These are phyloP conservation scores for Parelbella ahira DNA, from an alignment of 2,888 invertebrate genomes.

Conservation along the genomic window DNA sequence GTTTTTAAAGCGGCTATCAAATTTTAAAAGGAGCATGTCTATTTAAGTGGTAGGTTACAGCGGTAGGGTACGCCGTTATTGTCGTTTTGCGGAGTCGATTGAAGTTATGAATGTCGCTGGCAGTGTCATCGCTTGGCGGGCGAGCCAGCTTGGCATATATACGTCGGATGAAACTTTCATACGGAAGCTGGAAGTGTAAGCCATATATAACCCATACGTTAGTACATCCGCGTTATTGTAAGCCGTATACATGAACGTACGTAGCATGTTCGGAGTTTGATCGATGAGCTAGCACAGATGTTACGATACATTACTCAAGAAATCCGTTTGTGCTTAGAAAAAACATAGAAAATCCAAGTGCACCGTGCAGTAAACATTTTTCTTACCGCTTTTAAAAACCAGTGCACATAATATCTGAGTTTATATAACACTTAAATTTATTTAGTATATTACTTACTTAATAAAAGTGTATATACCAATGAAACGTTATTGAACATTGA, in stretches of 20 bases:
- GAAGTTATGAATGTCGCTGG: slow-evolving; percentile 35
- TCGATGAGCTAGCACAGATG: slow-evolving; percentile 61
- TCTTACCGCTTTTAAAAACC: too few species aligned
- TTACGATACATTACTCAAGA: slow-evolving; percentile 48
- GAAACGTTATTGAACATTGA: too few species aligned
- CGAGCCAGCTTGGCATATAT: slow-evolving; percentile 42
- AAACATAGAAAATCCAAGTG: too few species aligned
- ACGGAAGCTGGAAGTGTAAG: slow-evolving; percentile 34
- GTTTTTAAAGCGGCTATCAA: slow-evolving; percentile 7
- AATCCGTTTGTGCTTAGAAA: slow-evolving; percentile 9
- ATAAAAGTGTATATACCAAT: too few species aligned
- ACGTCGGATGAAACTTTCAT: slow-evolving; percentile 41
- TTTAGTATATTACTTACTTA: too few species aligned
- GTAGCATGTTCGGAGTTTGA: slow-evolving; percentile 49
- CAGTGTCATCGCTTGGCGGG: slow-evolving; percentile 33
- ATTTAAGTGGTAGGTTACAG: background rate
- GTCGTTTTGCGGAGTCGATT: slow-evolving; percentile 22
- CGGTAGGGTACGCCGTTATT: slow-evolving; percentile 10
- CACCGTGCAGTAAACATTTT: too few species aligned
- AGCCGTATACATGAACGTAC: slow-evolving; percentile 32
- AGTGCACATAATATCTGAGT: too few species aligned
- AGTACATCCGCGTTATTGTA: background rate
- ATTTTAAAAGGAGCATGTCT: background rate
- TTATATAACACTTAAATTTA: too few species aligned
- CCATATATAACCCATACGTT: too few species aligned